Base-by-base conservation (phyloP, 1,140 invertebrate species). In the Ostrea edulis region DNA sequence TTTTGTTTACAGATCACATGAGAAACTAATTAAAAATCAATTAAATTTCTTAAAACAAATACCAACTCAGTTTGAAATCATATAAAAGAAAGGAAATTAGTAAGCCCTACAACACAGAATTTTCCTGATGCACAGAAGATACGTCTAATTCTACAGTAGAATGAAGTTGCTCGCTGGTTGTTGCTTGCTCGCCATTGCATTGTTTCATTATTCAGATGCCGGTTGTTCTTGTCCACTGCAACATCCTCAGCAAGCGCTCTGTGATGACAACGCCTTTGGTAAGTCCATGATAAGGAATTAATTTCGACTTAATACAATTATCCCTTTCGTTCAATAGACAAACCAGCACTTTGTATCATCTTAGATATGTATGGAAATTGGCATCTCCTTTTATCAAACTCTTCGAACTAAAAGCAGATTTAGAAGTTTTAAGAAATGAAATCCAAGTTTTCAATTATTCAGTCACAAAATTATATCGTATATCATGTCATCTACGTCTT, bases 1-100 rank as follows among this genome's bases (percentile, higher is more conserved):
- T n/a, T 62, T 62, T 62, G 55, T 62, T 62, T 62, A n/a, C n/a
- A 62, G 14, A 62, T 62, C 55, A 62, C 55, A 62, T 62, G 55
- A 62, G 14, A n/a, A 62, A 62, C n/a, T 20, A 58, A 14, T 58
- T 58, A 20, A 58, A 9, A 58, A 44, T 44, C 35, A 44, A 62
- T 62, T 55, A 55, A 55, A 55, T 62, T 62, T 62, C 17, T 62
- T 7, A 7, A 5, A 62, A 62, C 55, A 62, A n/a, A 62, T 3
- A 62, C 55, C 55, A 62, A 20, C 14, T 62, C n/a, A n/a, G 17
- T 62, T n/a, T 4, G 0, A 62, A 62, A 17, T 20, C n/a, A 20
- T 62, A 62, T 62, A 62, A 62, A 62, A 62, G 55, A 20, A 8
- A 62, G 17, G 1, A 5, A 7, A 20, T n/a, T 62, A 62, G 5